phyloP scores from a whole-genome alignment of 2,113 vertebrate species.

The Hiodon alosoides region DNA sequence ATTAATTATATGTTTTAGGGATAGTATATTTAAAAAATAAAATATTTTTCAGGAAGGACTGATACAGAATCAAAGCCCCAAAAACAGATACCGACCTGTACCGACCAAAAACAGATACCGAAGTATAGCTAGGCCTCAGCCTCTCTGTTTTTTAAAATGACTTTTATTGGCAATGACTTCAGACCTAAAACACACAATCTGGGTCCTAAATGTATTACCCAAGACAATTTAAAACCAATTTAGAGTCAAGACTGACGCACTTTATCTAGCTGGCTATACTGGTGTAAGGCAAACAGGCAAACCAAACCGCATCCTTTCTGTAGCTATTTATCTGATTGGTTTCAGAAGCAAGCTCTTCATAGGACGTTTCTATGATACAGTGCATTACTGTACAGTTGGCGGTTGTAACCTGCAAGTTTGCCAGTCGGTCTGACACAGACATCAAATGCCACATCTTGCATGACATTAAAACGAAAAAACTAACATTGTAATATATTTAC shows the following conservation, averaged over 20 bases:
- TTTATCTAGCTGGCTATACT: constrained; percentile 20
- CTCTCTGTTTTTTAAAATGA: no score
- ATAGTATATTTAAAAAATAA: no score
- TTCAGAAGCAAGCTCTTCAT: constrained; percentile 8
- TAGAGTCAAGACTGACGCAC: constrained; percentile 2
- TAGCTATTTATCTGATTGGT: constrained; percentile 22
- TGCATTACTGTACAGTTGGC: constrained; percentile 23
- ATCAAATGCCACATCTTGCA: neutral
- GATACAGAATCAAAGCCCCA: no score
- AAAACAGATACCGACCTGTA: no score
- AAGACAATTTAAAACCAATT: neutral
- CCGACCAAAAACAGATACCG: no score
- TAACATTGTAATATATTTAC: neutral
- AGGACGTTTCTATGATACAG: constrained; percentile 10
- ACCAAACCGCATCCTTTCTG: constrained; percentile 29
- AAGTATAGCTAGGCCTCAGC: neutral
- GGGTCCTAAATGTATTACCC: neutral
- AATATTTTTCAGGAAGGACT: no score
- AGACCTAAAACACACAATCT: neutral
- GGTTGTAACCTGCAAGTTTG: neutral
- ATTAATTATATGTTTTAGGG: no score
- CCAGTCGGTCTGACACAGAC: neutral
- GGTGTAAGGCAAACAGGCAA: constrained; percentile 22
- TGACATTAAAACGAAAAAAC: neutral
- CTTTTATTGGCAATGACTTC: neutral